These are phyloP conservation scores for Tetramorium alpestre DNA, from an alignment of 1,140 invertebrate species.

Conservation along the genomic window DNA sequence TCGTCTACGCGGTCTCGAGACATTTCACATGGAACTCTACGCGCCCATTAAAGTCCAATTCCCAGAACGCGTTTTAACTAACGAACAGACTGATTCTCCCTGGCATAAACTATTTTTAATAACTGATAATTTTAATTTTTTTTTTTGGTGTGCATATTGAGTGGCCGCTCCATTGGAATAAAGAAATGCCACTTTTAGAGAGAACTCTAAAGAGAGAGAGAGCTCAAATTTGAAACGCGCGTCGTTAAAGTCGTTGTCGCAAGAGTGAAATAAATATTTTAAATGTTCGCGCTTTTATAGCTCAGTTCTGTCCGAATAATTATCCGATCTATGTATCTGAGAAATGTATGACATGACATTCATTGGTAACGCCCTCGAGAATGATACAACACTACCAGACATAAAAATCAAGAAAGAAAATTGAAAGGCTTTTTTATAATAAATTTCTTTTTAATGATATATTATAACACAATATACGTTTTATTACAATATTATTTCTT, in stretches of 20 bases:
- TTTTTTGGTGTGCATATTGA: constrained; percentile 39
- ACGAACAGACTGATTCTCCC: constrained; percentile 68
- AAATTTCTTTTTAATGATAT: neutral
- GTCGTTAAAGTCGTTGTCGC: constrained; percentile 38
- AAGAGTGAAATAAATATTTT: constrained; percentile 28
- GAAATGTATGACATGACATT: constrained; percentile 29
- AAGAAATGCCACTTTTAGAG: constrained; percentile 34
- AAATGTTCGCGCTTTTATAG: neutral
- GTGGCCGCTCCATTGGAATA: constrained; percentile 1
- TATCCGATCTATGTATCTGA: constrained; percentile 6
- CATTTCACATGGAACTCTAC: constrained; percentile 68
- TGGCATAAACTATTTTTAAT: constrained; percentile 73
- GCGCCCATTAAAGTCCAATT: constrained; percentile 73
- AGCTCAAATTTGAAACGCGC: neutral
- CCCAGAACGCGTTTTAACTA: constrained; percentile 68
- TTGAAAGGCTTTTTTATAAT: neutral
- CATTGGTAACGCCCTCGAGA: neutral
- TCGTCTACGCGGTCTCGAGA: constrained; percentile 57
- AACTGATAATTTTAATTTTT: constrained; percentile 65
- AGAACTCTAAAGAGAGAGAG: no score
- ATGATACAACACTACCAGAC: neutral
- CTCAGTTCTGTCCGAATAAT: neutral
- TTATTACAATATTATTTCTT: neutral
- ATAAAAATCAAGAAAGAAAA: neutral
- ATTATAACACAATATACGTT: neutral